phyloP scores from a whole-genome alignment of 2,888 invertebrate species.

The Eupelmus urozonus region DNA sequence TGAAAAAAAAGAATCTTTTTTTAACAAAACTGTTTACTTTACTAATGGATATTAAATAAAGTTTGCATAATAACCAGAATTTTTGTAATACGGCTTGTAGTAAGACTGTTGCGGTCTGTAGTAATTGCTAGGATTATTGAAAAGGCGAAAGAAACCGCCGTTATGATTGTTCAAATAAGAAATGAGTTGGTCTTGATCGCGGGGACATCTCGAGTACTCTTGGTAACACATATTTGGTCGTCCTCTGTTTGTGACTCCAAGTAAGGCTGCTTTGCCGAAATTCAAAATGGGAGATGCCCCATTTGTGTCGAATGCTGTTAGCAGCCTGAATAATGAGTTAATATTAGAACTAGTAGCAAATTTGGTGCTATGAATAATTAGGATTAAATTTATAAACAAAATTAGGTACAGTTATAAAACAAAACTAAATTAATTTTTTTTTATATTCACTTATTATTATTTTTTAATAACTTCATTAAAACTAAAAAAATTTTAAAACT shows the following conservation, averaged over 20 bases:
- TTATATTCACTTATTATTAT: no score
- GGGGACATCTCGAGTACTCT: conserved; percentile 87
- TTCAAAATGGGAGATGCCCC: conserved; percentile 83
- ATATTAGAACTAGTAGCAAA: conserved; percentile 20
- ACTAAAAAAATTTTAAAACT: no score
- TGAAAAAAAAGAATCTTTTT: neutral
- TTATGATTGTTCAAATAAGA: conserved; percentile 91
- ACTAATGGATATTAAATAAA: no score
- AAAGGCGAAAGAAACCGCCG: conserved; percentile 83
- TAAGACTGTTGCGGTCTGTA: conserved; percentile 41
- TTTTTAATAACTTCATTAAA: no score
- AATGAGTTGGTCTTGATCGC: conserved; percentile 84
- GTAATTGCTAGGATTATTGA: conserved; percentile 23
- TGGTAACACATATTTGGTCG: conserved; percentile 81
- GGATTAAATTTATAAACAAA: no score
- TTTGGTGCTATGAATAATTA: no score
- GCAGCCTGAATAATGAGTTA: conserved; percentile 77
- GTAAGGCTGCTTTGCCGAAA: conserved; percentile 86
- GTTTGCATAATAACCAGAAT: conserved; percentile 34
- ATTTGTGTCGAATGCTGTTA: conserved; percentile 79
- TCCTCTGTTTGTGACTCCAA: conserved; percentile 85
- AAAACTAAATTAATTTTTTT: no score
- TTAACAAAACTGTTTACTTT: neutral
- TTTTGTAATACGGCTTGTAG: conserved; percentile 24
- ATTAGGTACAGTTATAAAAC: no score